Conservation (phyloP, 2,888 invertebrate genomes). For the Holacanthella duospinosa region DNA sequence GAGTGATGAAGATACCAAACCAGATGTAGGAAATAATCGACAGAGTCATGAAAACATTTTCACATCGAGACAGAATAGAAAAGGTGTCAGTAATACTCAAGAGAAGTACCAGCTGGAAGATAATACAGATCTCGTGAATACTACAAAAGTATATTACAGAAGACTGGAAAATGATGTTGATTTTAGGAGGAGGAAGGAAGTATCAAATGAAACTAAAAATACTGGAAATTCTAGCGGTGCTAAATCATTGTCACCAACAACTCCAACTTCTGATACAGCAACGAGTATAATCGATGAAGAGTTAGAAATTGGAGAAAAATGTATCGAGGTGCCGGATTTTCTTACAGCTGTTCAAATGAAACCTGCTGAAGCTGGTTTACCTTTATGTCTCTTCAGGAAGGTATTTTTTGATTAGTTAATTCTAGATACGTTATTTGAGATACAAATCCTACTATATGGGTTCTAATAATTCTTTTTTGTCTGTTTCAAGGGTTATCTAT, state of each 20-base stretch:
- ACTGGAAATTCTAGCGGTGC: slow-evolving; percentile 9
- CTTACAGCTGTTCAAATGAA: slow-evolving; percentile 51
- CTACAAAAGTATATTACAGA: slow-evolving; percentile 1
- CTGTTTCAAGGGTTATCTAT: slow-evolving; percentile 64
- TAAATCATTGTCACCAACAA: slow-evolving; percentile 8
- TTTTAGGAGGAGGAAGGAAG: background rate
- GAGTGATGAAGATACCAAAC: background rate
- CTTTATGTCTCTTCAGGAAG: slow-evolving; percentile 73
- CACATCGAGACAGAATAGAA: background rate
- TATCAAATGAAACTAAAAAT: background rate
- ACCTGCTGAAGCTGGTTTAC: slow-evolving; percentile 71
- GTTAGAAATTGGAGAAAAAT: slow-evolving; percentile 5
- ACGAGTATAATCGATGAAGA: slow-evolving; percentile 2
- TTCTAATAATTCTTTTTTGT: slow-evolving; percentile 6
- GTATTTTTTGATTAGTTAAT: slow-evolving; percentile 40
- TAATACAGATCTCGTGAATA: slow-evolving; percentile 2
- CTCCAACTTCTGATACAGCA: slow-evolving; percentile 16
- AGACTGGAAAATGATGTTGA: background rate
- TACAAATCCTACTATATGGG: background rate
- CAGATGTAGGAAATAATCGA: background rate
- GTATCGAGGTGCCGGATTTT: slow-evolving; percentile 33
- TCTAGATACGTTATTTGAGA: background rate
- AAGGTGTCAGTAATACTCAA: background rate
- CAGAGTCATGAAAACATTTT: background rate
- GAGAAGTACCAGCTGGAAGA: background rate